Evolutionary conservation across 2,113 vertebrate species (phyloP), one percentile per base, ranked within the genome.

Genomic region (Rhinolophus sinicus): DNA sequence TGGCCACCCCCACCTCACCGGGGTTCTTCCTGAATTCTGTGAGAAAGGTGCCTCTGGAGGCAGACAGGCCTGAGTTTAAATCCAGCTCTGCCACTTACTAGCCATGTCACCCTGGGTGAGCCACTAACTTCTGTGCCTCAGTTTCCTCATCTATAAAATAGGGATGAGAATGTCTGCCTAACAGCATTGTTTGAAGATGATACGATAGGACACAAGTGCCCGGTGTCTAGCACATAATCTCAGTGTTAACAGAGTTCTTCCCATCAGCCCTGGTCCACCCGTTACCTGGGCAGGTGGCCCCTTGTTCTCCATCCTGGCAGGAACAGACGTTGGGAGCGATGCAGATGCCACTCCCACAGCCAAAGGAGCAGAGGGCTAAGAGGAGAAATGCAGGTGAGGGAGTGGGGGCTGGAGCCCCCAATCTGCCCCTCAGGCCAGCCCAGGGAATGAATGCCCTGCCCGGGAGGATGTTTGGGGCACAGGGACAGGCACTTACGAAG

Each of bases 201-300:
- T 33, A 18, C 2, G 11, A 38, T 22, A 52, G 52, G 50, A 38
- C 30, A 9, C 67, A 35, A 44, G 30, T 14, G 19, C 26, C 83
- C 30, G 2, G 15, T 3, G 58, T 33, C 73, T 18, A 24, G 26
- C 30, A 60, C 44, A 15, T 5, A 26, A 67, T 24, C 88, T 30
- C 85, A 38, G 16, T 7, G 47, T 22, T n/a, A 52, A n/a, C 35
- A 30, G 47, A 13, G 21, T 16, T 40, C 26, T 58, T 72, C 94
- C 93, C 73, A n/a, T 30, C 50, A 56, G 50, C 77, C 90, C 28
- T 0, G 12, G 44, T 60, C 73, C 35, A 0, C 28, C 64, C 85
- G 54, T 96, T 99, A 99, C 99, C 99, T 98, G 98, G 98, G 93
- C 99, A 99, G 69, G 99, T 98, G 96, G 98, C 97, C 75, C 98